A percentile compares a stretch with the other conserved stretches of the same genome.
Evolutionary conservation across 1,140 invertebrate genomes (phyloP).

Genomic region (Pissodes strobi): DNA sequence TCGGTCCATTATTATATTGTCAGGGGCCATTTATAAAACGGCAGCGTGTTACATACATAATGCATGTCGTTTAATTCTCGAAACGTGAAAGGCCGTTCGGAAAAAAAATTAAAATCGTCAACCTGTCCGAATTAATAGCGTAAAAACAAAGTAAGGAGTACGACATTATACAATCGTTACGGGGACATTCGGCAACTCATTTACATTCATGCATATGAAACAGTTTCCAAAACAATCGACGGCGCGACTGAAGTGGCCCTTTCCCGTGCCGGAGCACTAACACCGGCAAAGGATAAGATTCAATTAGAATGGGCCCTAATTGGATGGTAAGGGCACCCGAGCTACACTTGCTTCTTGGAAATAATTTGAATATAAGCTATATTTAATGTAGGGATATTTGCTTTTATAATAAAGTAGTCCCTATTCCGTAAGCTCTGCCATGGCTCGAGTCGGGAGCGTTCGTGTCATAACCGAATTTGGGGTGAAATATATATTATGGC

Average conservation of each 20-base stretch:
- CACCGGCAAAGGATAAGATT: constrained; percentile 44
- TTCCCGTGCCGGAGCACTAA: constrained; percentile 14
- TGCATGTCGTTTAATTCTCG: no score
- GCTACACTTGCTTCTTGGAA: constrained; percentile 40
- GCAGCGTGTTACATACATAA: no score
- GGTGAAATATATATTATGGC: no score
- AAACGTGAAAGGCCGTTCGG: no score
- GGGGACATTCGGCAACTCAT: constrained; percentile 17
- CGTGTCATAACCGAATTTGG: no score
- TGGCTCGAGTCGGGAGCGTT: no score
- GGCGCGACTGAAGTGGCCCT: constrained; percentile 11
- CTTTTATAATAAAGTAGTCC: constrained; percentile 40
- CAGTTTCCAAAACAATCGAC: constrained; percentile 39
- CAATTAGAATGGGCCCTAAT: constrained; percentile 50
- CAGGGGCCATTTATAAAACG: no score
- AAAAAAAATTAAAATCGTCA: no score
- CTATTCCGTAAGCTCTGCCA: no score
- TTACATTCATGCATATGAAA: constrained; percentile 49
- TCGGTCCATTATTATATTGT: no score
- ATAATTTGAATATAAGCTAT: constrained; percentile 54
- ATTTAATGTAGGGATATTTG: constrained; percentile 52
- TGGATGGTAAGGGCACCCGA: constrained; percentile 41
- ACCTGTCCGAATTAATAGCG: no score
- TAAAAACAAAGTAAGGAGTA: neutral
- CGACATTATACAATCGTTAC: constrained; percentile 42